A percentile compares a stretch with the other conserved stretches of the same genome.
Conservation (phyloP, 2,797 vertebrate genomes). For the Tiaroga cobitis region DNA sequence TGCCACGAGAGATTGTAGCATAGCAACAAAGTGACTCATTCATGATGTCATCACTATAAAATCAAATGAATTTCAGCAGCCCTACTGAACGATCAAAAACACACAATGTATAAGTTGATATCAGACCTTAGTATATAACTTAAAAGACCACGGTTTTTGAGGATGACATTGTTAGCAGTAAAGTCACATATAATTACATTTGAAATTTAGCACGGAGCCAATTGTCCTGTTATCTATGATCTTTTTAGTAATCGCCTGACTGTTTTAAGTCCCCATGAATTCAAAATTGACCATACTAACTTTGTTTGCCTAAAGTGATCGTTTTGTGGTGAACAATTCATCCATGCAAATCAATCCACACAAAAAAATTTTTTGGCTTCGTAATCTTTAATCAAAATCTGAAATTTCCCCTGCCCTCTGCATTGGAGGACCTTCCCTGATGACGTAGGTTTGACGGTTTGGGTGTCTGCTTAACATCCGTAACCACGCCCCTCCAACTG, state of each 20-base stretch:
- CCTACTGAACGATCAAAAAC: not conserved
- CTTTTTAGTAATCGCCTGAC: not conserved
- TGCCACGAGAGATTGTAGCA: constrained; percentile 45
- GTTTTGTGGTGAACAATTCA: too few species aligned
- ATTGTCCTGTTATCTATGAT: not conserved
- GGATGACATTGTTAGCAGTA: not conserved
- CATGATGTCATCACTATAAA: constrained; percentile 27
- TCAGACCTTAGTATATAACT: not conserved
- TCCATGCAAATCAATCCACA: too few species aligned
- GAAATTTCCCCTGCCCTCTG: too few species aligned
- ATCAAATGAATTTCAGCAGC: constrained; percentile 15
- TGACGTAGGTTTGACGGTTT: too few species aligned
- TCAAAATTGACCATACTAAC: too few species aligned
- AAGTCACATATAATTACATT: not conserved
- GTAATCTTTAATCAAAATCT: too few species aligned
- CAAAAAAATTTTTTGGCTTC: too few species aligned
- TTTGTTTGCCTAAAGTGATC: too few species aligned
- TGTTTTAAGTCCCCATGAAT: too few species aligned
- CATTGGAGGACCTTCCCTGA: too few species aligned
- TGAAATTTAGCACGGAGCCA: not conserved
- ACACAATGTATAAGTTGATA: not conserved
- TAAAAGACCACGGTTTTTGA: not conserved
- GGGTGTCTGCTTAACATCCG: too few species aligned
- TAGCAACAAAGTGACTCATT: constrained; percentile 41
- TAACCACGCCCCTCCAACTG: too few species aligned